A percentile compares a stretch with the other conserved stretches of the same genome.
Conservation (phyloP, 2,888 invertebrate genomes). For the Subacronicta megacephala region DNA sequence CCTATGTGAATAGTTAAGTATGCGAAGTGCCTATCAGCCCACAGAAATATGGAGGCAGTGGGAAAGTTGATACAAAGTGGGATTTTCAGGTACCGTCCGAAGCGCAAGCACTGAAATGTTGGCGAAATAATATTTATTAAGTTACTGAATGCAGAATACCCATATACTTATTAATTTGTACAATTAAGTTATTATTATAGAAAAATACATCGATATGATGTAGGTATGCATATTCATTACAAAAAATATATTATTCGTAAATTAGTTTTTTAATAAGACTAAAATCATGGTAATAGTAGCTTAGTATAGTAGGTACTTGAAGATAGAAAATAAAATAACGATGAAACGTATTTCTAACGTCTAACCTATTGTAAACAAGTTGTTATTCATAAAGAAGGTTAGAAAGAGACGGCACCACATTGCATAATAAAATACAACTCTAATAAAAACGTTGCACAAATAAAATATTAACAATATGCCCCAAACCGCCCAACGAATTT, state of each 20-base stretch:
- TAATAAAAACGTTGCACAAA: slow-evolving; percentile 47
- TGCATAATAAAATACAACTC: slow-evolving; percentile 36
- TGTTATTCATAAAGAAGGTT: slow-evolving; percentile 32
- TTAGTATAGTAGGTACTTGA: background rate
- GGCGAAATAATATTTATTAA: slow-evolving; percentile 16
- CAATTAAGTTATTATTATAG: too few relatives aligned
- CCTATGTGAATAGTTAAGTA: slow-evolving; percentile 76
- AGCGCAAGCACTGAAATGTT: slow-evolving; percentile 53
- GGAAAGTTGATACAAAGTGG: slow-evolving; percentile 86
- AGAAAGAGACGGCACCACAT: slow-evolving; percentile 44
- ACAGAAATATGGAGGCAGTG: slow-evolving; percentile 84
- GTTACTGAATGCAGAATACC: background rate
- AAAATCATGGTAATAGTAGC: background rate
- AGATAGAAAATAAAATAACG: background rate
- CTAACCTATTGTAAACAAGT: slow-evolving; percentile 29
- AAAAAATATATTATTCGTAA: too few relatives aligned
- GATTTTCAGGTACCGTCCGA: slow-evolving; percentile 83
- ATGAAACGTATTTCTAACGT: slow-evolving; percentile 29
- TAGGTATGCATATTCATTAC: too few relatives aligned
- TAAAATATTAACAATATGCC: slow-evolving; percentile 43
- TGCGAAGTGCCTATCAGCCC: slow-evolving; percentile 72
- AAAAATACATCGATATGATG: too few relatives aligned
- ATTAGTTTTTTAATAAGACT: background rate
- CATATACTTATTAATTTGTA: too few relatives aligned
- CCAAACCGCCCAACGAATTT: slow-evolving; percentile 67